Percentiles rank a stretch among this genome's conserved stretches.
phyloP scores from a whole-genome alignment of 2,113 vertebrate genomes.

The Anhinga rufa region DNA sequence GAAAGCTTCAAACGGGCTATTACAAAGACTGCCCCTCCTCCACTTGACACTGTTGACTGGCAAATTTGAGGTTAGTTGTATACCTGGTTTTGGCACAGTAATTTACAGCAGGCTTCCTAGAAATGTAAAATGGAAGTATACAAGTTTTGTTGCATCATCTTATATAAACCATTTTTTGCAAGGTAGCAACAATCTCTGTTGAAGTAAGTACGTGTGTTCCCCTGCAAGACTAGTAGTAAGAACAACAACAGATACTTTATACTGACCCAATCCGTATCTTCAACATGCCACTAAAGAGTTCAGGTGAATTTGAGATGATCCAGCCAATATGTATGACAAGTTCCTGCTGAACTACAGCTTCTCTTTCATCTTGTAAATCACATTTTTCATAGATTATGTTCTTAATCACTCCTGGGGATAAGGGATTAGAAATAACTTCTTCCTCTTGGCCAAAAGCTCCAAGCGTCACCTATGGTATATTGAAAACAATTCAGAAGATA shows the following conservation, averaged over 20 bases:
- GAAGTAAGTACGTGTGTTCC: too few species aligned
- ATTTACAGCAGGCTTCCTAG: background rate
- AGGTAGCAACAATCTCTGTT: background rate
- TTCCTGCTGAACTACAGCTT: slow-evolving; percentile 94
- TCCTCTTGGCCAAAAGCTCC: slow-evolving; percentile 95
- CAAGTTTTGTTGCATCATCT: background rate
- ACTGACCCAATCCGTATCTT: slow-evolving; percentile 94
- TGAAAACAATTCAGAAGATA: background rate
- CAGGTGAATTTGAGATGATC: slow-evolving; percentile 95
- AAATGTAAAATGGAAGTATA: background rate
- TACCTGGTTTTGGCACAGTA: background rate
- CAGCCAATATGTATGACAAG: slow-evolving; percentile 97
- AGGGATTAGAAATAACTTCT: slow-evolving; percentile 95
- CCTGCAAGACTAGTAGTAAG: background rate
- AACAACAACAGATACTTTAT: background rate
- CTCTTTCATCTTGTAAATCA: slow-evolving; percentile 82
- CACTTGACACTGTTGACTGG: background rate
- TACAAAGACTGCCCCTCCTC: background rate
- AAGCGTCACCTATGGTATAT: slow-evolving; percentile 84
- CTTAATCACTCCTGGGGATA: slow-evolving; percentile 93
- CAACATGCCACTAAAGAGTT: slow-evolving; percentile 95
- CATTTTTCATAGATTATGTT: slow-evolving; percentile 93
- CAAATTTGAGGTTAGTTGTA: background rate
- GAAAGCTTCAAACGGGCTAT: background rate
- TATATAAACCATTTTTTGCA: background rate